These are phyloP conservation scores for Manacus vitellinus DNA, from an alignment of 2,113 vertebrate species.

Conservation along the genomic window DNA sequence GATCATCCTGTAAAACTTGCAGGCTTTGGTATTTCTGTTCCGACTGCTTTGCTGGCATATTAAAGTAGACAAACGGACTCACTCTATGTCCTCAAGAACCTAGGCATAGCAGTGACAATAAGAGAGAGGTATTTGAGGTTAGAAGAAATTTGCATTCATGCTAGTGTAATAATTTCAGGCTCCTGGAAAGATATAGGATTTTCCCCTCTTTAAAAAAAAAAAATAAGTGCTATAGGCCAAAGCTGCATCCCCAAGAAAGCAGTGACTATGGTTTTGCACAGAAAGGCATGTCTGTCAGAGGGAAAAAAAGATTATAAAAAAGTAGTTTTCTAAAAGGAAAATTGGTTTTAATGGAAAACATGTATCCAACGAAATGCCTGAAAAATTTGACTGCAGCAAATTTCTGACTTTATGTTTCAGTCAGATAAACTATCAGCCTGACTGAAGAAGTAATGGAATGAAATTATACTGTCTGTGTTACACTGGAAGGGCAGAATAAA, in stretches of 20 bases:
- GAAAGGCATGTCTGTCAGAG: not conserved
- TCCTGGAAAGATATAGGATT: not conserved
- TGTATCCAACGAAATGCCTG: not conserved
- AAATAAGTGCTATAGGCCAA: not conserved
- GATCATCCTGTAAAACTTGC: not conserved
- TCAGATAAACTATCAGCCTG: conserved; percentile 5
- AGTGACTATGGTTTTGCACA: not conserved
- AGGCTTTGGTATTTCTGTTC: not conserved
- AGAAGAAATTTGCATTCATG: not conserved
- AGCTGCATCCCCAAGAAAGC: not conserved
- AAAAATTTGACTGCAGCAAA: conserved; percentile 5
- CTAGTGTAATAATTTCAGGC: not conserved
- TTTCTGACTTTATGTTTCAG: conserved; percentile 24
- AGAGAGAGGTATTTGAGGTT: not conserved
- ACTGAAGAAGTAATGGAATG: conserved; percentile 33
- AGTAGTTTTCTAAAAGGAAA: not conserved
- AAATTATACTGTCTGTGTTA: conserved; percentile 26
- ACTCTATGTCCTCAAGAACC: not conserved
- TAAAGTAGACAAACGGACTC: not conserved
- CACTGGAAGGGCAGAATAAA: conserved; percentile 20
- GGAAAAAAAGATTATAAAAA: not conserved
- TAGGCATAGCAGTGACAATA: not conserved
- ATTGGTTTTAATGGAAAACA: not conserved
- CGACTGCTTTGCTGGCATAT: not conserved
- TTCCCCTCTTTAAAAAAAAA: not conserved